These are phyloP conservation scores for Pseudobourletiella spinata DNA, from an alignment of 1,140 invertebrate genomes.

Conservation along the genomic window DNA sequence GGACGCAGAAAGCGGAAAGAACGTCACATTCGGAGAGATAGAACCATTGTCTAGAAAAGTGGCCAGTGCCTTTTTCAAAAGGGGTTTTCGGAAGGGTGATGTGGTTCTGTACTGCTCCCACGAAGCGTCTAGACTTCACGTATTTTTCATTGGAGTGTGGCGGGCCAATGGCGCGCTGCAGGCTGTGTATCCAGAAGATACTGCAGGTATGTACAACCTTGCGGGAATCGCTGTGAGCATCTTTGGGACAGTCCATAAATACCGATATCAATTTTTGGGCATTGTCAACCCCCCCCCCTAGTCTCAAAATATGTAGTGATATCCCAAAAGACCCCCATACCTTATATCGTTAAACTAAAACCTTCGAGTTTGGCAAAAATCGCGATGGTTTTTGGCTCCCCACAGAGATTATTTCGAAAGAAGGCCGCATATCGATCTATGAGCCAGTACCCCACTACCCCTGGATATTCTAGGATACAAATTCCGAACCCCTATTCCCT, in stretches of 20 bases:
- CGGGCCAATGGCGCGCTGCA: constrained; percentile 28
- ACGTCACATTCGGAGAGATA: neutral
- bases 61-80: constrained; percentile 13
- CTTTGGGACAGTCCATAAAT: too few species aligned
- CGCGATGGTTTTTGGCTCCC: too few species aligned
- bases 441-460: too few species aligned
- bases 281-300: neutral
- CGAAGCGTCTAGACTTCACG: constrained; percentile 15
- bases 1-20: neutral
- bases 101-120: constrained; percentile 25
- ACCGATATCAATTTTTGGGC: neutral
- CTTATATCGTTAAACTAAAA: neutral
- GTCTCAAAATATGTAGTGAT: neutral
- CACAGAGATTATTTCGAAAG: too few species aligned
- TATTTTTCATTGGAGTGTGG: constrained; percentile 30
- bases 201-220: constrained; percentile 5
- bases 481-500: too few species aligned
- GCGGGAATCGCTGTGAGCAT: too few species aligned
- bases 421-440: too few species aligned
- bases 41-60: constrained; percentile 7
- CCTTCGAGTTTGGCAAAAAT: neutral
- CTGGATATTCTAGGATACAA: too few species aligned
- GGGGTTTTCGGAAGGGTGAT: constrained; percentile 21
- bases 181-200: constrained; percentile 23
- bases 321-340: neutral